Conservation (phyloP, 2,888 invertebrate genomes). For the Dasypogon diadema region DNA sequence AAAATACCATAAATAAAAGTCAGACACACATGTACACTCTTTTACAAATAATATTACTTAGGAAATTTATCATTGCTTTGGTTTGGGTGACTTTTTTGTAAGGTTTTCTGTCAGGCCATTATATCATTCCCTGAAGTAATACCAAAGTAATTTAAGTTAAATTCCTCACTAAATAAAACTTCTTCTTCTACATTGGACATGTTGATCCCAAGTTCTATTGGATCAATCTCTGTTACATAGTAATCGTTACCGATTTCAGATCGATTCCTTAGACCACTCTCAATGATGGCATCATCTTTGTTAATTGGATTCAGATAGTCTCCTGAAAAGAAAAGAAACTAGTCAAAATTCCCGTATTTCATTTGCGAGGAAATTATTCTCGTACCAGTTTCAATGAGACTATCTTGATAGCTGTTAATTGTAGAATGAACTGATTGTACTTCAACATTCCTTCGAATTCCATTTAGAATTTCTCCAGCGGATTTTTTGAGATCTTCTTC, state of each 20-base stretch:
- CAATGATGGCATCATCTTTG: slow-evolving; percentile 82
- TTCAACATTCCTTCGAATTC: slow-evolving; percentile 73
- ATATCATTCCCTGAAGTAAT: slow-evolving; percentile 67
- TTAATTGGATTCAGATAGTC: slow-evolving; percentile 79
- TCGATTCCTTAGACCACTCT: slow-evolving; percentile 74
- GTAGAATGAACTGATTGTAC: slow-evolving; percentile 71
- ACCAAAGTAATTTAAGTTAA: slow-evolving; percentile 68
- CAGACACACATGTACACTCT: slow-evolving; percentile 48
- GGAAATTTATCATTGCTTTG: slow-evolving; percentile 31
- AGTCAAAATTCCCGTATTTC: too few species aligned
- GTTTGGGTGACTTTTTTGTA: slow-evolving; percentile 1
- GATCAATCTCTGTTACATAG: slow-evolving; percentile 68
- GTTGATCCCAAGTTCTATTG: slow-evolving; percentile 68
- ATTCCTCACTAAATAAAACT: slow-evolving; percentile 68
- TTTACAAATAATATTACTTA: slow-evolving; percentile 30
- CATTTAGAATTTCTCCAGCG: slow-evolving; percentile 74
- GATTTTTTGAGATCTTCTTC: slow-evolving; percentile 71
- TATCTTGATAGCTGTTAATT: slow-evolving; percentile 67
- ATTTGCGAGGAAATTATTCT: too few species aligned
- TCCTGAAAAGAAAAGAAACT: slow-evolving; percentile 63
- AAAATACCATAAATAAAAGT: slow-evolving; percentile 49
- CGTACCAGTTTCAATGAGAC: slow-evolving; percentile 66
- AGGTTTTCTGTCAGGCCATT: slow-evolving; percentile 65
- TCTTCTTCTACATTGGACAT: slow-evolving; percentile 66
- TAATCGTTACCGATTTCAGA: slow-evolving; percentile 58